These are phyloP conservation scores for Hippoglossus hippoglossus DNA, from an alignment of 2,797 vertebrate species.

Conservation along the genomic window DNA sequence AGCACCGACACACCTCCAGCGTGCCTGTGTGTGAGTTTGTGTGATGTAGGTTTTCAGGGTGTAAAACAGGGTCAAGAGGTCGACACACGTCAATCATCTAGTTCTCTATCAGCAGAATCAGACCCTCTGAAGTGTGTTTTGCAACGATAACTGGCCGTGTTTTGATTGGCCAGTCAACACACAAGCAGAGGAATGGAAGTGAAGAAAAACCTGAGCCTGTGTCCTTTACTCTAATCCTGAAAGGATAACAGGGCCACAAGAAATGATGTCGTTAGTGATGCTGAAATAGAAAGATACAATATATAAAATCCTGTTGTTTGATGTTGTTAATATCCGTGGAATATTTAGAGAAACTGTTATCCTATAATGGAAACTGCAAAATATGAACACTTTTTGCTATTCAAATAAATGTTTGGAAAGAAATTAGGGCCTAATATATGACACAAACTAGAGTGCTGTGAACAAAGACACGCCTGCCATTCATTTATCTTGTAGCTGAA, in stretches of 20 bases:
- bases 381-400: too few relatives aligned
- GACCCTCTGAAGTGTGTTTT: constrained; percentile 14
- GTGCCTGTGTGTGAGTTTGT: not conserved
- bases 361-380: not conserved
- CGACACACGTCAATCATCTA: constrained; percentile 45
- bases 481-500: too few relatives aligned
- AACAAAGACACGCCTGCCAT: too few relatives aligned
- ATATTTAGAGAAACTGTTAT: not conserved
- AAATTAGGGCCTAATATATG: not conserved
- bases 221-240: constrained; percentile 32
- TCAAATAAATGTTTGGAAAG: not conserved
- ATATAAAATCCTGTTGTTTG: not conserved
- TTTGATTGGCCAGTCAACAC: constrained; percentile 37
- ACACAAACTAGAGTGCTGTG: not conserved
- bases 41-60: constrained; percentile 20
- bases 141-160: not conserved
- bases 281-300: constrained; percentile 4
- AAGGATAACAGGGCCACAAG: constrained; percentile 7
- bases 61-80: constrained; percentile 45
- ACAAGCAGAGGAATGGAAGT: constrained; percentile 22
- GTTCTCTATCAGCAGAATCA: constrained; percentile 29
- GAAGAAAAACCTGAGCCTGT: constrained; percentile 3
- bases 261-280: constrained; percentile 8
- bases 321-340: not conserved
- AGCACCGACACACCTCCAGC: constrained; percentile 6